Conservation (phyloP, 2,797 vertebrate species). For the Amblyopsis hoosieri region DNA sequence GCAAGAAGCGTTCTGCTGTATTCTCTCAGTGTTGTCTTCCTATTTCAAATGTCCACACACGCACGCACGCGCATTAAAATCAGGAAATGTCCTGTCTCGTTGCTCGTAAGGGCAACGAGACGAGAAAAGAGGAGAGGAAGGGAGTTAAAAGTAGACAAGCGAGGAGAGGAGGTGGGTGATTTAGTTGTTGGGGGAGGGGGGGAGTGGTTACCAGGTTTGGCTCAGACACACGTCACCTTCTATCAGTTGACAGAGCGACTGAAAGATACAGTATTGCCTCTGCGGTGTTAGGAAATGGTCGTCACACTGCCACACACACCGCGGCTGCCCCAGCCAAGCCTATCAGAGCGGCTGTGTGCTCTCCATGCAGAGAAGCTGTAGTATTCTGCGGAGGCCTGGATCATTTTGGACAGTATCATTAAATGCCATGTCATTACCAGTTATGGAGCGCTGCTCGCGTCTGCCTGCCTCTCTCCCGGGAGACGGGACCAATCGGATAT, state of each 20-base stretch:
- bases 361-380: slow-evolving; percentile 81
- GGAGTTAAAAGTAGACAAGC: slow-evolving; percentile 25
- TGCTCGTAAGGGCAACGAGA: slow-evolving; percentile 10
- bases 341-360: slow-evolving; percentile 82
- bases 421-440: slow-evolving; percentile 94
- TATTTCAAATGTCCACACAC: slow-evolving; percentile 37
- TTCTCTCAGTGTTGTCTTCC: not conserved
- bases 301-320: slow-evolving; percentile 26
- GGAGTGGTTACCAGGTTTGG: slow-evolving; percentile 79
- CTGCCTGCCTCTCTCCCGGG: slow-evolving; percentile 65
- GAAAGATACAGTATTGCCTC: slow-evolving; percentile 84
- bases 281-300: slow-evolving; percentile 54
- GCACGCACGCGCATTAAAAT: slow-evolving; percentile 15
- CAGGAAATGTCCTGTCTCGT: not conserved
- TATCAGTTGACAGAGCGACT: slow-evolving; percentile 87
- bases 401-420: slow-evolving; percentile 99
- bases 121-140: slow-evolving; percentile 27
- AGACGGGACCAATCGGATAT: slow-evolving; percentile 63
- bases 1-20: not conserved
- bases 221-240: slow-evolving; percentile 88
- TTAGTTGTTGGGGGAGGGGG: slow-evolving; percentile 48
- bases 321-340: slow-evolving; percentile 83
- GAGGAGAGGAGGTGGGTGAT: slow-evolving; percentile 33
- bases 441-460: slow-evolving; percentile 93
- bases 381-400: slow-evolving; percentile 88